Base-by-base conservation (phyloP, 2,888 invertebrate species). In the Acanthococcus lagerstroemiae region DNA sequence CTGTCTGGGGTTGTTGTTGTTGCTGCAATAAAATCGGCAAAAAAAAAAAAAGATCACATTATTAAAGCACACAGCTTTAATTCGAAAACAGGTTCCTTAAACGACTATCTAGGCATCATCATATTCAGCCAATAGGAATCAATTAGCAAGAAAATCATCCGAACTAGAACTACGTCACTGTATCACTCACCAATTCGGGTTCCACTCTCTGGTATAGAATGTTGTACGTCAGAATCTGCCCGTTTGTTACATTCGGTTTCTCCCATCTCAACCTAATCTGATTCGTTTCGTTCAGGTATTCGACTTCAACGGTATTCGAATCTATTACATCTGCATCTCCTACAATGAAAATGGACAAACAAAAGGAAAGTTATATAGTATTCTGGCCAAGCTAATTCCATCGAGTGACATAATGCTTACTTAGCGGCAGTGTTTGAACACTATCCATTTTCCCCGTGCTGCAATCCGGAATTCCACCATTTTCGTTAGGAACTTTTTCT, bases 181-280 rank as follows among this genome's bases (percentile, higher is more conserved):
- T 30, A 26, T 21, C 27, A 76, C 79, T 79, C 74, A 85, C 85
- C 75, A 84, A 82, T 73, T 81, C 81, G 50, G 83, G 81, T 67
- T 86, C 86, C 25, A 85, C 79, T 60, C 83, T 80, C 69, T 82
- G 81, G 74, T 88, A 90, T 70, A 85, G 83, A 61, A 95, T 84
- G 69, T 85, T 83, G 77, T 95, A 96, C 0, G 87, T 86, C 48
- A 92, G 83, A 54, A 95, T 85, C 67, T 88, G 81, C 1, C 96
- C 94, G 76, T 97, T 97, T 0, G 96, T 95, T 69, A 84, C 78
- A 22, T 74, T 71, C 0, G 96, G 95, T 71, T 88, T 85, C 2
- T 82, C 79, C 96, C 96, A 96, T 25, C 78, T 80, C 3, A 92
- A 77, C 55, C 67, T 68, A 24, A 71, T 70, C 50, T 67, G 67